Base-by-base conservation (phyloP, 2,113 vertebrate genomes). In the Elgaria multicarinata region DNA sequence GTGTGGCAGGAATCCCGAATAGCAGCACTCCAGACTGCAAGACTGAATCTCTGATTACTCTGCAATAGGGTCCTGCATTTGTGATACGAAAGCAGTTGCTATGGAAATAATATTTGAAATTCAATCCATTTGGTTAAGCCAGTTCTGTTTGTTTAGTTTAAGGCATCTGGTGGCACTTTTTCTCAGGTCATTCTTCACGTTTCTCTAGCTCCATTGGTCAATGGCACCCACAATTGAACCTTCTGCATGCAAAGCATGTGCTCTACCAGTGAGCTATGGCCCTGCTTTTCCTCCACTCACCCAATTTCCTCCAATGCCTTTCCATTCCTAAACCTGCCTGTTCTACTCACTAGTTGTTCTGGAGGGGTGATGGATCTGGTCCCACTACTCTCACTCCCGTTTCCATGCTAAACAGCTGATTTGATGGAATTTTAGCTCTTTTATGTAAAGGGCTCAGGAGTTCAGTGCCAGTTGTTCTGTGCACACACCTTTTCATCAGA, bases 101-200 rank as follows among this genome's bases (percentile, higher is more conserved):
- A 93, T 91, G 92, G 94, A 93, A 93, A 95, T 90, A 39, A 88
- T 83, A 31, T 86, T 3, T 92, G 93, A 92, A 92, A 95, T 91
- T 90, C 85, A 78, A 42, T 66, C 90, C 28, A 93, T 77, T 92
- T 92, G 77, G 44, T 88, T 93, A 72, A 90, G 90, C 58, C 79
- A 18, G 16, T 92, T 83, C 50, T 81, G 72, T 86, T 90, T 33
- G 5, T 53, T 10, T 53, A 53, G 50, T 53, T 53, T 53, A 53
- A 53, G 46, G 50, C 50, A 10, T 53, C 50, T 53, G 50, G 6
- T 53, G 50, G 50, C 50, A 53, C 6, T 53, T 53, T 53, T 53
- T 53, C 50, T 53, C 50, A 7, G 50, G 50, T 53, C 1, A 10
- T 53, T 53, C 10, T 53, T 53, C 50, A 53, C 12, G 50, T 53